Base-by-base conservation (phyloP, 1,140 invertebrate species). In the Temnothorax longispinosus region DNA sequence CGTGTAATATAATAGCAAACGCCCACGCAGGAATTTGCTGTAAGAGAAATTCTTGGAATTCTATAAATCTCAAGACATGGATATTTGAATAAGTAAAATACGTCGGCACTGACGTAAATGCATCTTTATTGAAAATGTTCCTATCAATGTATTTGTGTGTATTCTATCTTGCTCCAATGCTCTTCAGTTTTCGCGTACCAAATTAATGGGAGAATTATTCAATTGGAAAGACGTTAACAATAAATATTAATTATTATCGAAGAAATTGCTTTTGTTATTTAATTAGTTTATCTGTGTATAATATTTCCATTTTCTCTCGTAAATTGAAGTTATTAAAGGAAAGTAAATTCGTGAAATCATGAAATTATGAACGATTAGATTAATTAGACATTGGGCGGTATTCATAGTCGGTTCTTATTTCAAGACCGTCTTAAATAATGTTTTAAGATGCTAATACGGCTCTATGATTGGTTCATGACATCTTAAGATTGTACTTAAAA, bases 21-120 rank as follows among this genome's bases (percentile, higher is more conserved):
- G 50, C 78, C 78, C 65, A 81, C 64, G 35, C 38, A n/a, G 21
- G 21, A 71, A 56, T 56, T 81, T 71, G 21, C 78, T 21, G 10
- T 32, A 21, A 52, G 64, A 58, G 64, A 56, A 71, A 71, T 81
- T 81, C 78, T 32, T 44, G 0, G 35, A 0, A 65, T 71, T 71
- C 6, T 38, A 13, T n/a, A 21, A 71, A 81, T 69, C 27, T 81
- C 35, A 32, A 80, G 18, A 58, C 5, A 44, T 13, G 11, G 60
- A 13, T 65, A 71, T 32, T 32, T 54, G 21, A 41, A 56, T 47
- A 58, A 80, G 62, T 41, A 50, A 81, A 44, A 44, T 54, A 44
- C 11, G 58, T 52, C 60, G 32, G 7, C 2, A 32, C 21, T 71
- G 35, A 81, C 35, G 78, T 81, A 71, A 56, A 54, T n/a, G 15